Evolutionary conservation across 1,140 invertebrate genomes (phyloP).

Genomic region (Limonius californicus): DNA sequence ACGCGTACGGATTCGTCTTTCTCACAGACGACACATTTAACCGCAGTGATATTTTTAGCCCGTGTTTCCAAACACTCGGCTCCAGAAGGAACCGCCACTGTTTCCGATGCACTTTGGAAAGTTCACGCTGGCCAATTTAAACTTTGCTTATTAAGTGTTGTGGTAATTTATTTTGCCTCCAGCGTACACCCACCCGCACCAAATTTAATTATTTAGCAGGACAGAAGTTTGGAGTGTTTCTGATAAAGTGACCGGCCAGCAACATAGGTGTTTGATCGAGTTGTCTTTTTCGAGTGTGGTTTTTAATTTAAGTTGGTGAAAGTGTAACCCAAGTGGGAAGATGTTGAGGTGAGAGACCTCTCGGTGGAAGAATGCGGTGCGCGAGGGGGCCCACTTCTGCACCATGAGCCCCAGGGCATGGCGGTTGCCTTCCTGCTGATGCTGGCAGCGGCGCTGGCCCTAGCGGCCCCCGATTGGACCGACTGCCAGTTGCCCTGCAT

Average conservation of each 20-base stretch:
- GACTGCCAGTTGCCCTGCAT: slow-evolving; percentile 75
- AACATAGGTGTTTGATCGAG: background rate
- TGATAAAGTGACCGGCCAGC: background rate
- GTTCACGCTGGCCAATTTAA: background rate
- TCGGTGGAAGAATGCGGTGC: slow-evolving; percentile 19
- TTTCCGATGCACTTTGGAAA: background rate
- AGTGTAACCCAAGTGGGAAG: background rate
- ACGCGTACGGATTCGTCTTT: slow-evolving; percentile 19
- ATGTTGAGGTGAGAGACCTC: background rate
- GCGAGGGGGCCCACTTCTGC: slow-evolving; percentile 12
- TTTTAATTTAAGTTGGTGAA: background rate
- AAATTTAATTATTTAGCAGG: background rate
- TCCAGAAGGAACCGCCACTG: slow-evolving; percentile 18
- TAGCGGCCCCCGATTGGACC: slow-evolving; percentile 69
- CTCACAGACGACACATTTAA: slow-evolving; percentile 7
- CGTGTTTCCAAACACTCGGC: slow-evolving; percentile 10
- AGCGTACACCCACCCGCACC: background rate
- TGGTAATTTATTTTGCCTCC: background rate
- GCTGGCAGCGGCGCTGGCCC: slow-evolving; percentile 44
- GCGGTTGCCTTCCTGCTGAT: slow-evolving; percentile 37
- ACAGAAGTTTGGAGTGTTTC: background rate
- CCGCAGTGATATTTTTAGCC: slow-evolving; percentile 11
- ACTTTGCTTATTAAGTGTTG: background rate
- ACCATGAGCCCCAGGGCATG: slow-evolving; percentile 41
- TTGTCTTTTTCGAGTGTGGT: background rate